Evolutionary conservation across 1,140 invertebrate species (phyloP).

Genomic region (Acromyrmex heyeri): DNA sequence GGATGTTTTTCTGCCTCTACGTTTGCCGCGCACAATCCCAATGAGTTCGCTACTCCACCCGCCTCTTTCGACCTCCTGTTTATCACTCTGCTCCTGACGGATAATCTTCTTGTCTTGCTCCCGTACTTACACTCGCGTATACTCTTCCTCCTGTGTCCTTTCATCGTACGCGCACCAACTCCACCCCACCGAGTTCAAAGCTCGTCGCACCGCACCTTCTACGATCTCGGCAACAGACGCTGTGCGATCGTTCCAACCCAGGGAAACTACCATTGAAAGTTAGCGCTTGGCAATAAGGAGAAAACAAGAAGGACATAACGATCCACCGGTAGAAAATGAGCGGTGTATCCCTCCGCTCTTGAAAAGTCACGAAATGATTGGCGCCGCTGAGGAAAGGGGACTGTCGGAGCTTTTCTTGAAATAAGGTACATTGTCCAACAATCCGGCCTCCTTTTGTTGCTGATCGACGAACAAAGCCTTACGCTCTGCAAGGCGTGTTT

Average conservation of each 20-base stretch:
- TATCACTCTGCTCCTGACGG: conserved; percentile 50
- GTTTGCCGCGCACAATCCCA: conserved; percentile 25
- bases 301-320: conserved; percentile 60
- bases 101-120: conserved; percentile 60
- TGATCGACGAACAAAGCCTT: conserved; percentile 47
- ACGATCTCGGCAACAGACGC: conserved; percentile 52
- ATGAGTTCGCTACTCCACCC: conserved; percentile 40
- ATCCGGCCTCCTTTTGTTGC: conserved; percentile 19
- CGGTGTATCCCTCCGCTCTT: conserved; percentile 14
- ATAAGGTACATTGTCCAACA: conserved; percentile 41
- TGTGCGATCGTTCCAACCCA: conserved; percentile 59
- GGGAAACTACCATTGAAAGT: conserved; percentile 63
- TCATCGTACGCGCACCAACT: conserved; percentile 42
- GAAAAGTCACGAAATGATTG: conserved; percentile 26
- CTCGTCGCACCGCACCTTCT: background rate
- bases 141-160: conserved; percentile 26
- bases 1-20: conserved; percentile 37
- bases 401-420: background rate
- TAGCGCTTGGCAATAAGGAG: conserved; percentile 60
- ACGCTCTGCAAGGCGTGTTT: background rate
- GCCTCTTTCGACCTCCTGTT: conserved; percentile 25
- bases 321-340: conserved; percentile 55
- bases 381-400: background rate
- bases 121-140: background rate
- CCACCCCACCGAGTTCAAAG: background rate